Base-by-base conservation (phyloP, 2,113 vertebrate genomes). In the Tychaedon coryphoeus region DNA sequence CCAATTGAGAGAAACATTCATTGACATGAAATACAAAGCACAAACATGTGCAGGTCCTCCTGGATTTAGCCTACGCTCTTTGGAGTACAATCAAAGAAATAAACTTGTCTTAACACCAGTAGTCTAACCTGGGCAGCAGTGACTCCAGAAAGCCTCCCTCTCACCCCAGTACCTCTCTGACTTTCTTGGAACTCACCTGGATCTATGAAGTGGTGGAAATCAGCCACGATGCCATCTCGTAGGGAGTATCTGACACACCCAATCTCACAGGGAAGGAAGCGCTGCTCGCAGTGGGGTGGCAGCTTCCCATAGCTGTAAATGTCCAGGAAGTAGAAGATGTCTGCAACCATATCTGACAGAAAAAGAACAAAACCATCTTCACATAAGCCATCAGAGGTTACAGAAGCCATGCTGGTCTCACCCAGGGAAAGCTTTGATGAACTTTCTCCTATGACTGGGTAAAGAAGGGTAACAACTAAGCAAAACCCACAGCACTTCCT, bases 191-290 rank as follows among this genome's bases (percentile, higher is more conserved):
- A 69, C 95, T 96, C 89, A 98, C 98, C 98, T 76, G 98, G 96
- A 87, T 97, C 97, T 96, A 98, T 97, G 93, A 98, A 98, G 78
- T 93, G 96, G 95, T 98, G 98, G 82, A 98, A 98, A 29, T 97
- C 95, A 56, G 95, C 97, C 53, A 94, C 50, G 58, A 98, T 97
- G 50, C 98, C 98, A 34, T 97, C 90, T 28, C 92, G 97, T 2
- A 98, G 94, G 56, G 98, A 98, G 40, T 98, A 98, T 42, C 34
- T 97, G 89, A 98, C 92, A 81, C 98, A 98, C 43, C 97, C 98
- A 66, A 98, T 98, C 96, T 98, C 98, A 28, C 98, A 98, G 70
- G 98, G 98, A 33, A 98, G 97, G 83, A 98, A 98, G 62, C 98
- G 98, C 90, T 98, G 98, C 25, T 95, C 96, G 45, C 98, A 98